Base-by-base conservation (phyloP, 1,140 invertebrate species). In the Heliconius eleuchia region DNA sequence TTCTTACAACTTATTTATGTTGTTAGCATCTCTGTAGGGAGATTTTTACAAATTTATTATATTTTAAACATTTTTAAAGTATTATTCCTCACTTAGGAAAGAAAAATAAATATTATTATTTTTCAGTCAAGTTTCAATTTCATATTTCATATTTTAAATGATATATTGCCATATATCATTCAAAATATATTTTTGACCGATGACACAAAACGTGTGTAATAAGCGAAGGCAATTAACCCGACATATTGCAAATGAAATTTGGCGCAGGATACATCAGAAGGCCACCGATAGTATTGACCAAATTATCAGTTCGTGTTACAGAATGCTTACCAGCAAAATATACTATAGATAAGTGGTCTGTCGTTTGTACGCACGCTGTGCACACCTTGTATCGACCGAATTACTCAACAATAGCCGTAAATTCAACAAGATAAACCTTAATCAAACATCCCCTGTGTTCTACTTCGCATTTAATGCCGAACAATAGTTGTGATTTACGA, bases 401-500 rank as follows among this genome's bases (percentile, higher is more conserved):
- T 80, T 78, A 81, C 71, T 81, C 83, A 81, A 87, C 88, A 88
- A 90, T 92, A 91, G 90, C 82, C 84, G 84, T 91, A 91, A 90
- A 91, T 92, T 91, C 92, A 88, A 87, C 85, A 82, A 90, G 90
- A 91, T 92, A 92, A 94, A 92, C 87, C 90, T 89, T 94, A 92
- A 92, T 93, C 89, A 91, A 93, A 89, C 88, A 88, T 90, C 87
- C 88, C 87, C 88, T 87, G 87, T 89, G 87, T 74, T 80, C 74
- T 77, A 71, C 70, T 76, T 70, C 81, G 79, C 88, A 87, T 92
- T 94, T 91, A 92, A 90, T 92, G 85, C 86, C 80, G 82, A 90
- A 92, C 91, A 94, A 94, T 92, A 92, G 90, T 92, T 91, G 86
- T 92, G 89, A 94, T 94, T 94, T 94, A 93, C 88, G 92, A 87